phyloP scores from a whole-genome alignment of 2,113 vertebrate species.

The Dipodomys stephensi region DNA sequence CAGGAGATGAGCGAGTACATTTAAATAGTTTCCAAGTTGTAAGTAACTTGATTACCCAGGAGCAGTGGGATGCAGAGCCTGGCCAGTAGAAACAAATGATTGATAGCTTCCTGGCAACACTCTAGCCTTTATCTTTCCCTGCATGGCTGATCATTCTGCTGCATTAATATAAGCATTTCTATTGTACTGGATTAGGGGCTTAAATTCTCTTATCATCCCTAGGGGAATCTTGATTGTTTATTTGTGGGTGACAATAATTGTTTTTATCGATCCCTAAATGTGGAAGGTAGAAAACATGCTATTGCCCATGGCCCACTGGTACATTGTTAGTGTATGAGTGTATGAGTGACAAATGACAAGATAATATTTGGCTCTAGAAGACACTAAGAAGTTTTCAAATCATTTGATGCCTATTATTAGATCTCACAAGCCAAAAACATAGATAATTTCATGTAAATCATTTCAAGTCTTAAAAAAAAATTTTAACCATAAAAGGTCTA shows the following conservation, averaged over 20 bases:
- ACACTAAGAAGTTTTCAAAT: slow-evolving; percentile 46
- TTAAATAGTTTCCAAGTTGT: slow-evolving; percentile 62
- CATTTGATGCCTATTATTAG: background rate
- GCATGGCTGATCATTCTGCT: slow-evolving; percentile 55
- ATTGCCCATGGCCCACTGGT: slow-evolving; percentile 36
- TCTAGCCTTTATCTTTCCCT: slow-evolving; percentile 56
- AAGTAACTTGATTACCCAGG: slow-evolving; percentile 72
- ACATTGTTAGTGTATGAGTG: background rate
- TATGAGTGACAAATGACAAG: slow-evolving; percentile 48
- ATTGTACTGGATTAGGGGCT: slow-evolving; percentile 43
- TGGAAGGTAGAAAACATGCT: slow-evolving; percentile 18
- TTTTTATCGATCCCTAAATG: slow-evolving; percentile 64
- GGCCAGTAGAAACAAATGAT: slow-evolving; percentile 60
- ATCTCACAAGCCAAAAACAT: slow-evolving; percentile 29
- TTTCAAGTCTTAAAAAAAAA: background rate
- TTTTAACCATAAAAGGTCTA: background rate
- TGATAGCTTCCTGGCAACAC: slow-evolving; percentile 58
- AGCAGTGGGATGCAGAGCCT: slow-evolving; percentile 43
- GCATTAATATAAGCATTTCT: slow-evolving; percentile 68
- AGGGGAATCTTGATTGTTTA: slow-evolving; percentile 73
- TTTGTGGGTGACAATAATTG: slow-evolving; percentile 72
- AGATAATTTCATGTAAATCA: background rate
- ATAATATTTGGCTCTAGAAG: slow-evolving; percentile 35
- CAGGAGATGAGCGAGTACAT: slow-evolving; percentile 66
- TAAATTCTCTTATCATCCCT: slow-evolving; percentile 59